These are phyloP conservation scores for Graptemys geographica DNA, from an alignment of 2,797 vertebrate genomes.

Conservation along the genomic window DNA sequence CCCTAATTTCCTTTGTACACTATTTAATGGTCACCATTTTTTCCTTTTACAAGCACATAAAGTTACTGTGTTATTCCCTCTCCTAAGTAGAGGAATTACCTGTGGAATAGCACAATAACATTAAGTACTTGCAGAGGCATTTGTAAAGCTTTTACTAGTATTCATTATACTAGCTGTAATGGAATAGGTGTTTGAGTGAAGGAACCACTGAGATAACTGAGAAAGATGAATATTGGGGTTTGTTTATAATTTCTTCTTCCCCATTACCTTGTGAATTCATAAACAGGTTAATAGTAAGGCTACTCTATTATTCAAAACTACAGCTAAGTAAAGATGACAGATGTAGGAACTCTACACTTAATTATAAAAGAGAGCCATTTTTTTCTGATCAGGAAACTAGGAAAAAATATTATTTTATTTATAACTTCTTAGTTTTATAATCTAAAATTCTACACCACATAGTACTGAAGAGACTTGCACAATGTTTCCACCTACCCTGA, in stretches of 20 bases:
- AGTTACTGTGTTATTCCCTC: background rate
- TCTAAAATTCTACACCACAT: background rate
- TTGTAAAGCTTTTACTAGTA: background rate
- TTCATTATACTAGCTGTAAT: background rate
- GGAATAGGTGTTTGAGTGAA: background rate
- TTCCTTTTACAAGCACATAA: background rate
- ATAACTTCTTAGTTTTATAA: background rate
- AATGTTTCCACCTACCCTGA: background rate
- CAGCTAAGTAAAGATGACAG: background rate
- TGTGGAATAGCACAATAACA: background rate
- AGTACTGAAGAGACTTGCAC: background rate
- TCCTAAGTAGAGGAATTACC: background rate
- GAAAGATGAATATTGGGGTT: background rate
- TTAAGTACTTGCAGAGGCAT: background rate
- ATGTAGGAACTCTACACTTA: background rate
- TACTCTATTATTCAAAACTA: background rate
- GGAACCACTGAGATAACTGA: background rate
- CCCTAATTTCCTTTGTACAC: background rate
- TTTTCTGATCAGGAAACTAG: background rate
- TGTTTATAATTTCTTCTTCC: background rate
- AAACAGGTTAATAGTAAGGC: background rate
- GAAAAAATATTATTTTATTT: background rate
- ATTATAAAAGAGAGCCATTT: background rate
- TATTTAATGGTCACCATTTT: background rate
- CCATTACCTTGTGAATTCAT: background rate